Evolutionary conservation across 2,797 vertebrate genomes (phyloP).

Genomic region (Halcyon chelicuti): DNA sequence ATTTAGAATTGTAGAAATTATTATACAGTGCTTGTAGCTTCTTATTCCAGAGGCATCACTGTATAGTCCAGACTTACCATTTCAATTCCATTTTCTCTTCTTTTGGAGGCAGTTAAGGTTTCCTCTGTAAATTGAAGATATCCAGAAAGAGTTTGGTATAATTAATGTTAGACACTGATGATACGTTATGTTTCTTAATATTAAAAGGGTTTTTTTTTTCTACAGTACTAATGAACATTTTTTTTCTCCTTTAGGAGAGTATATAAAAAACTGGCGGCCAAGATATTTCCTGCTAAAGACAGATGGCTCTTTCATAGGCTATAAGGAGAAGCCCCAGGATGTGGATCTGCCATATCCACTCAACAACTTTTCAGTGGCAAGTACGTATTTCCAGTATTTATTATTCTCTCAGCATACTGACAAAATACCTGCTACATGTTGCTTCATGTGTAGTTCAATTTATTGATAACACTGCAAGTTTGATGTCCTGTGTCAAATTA

Average conservation of each 20-base stretch:
- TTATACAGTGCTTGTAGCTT: background rate
- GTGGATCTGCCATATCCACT: slow-evolving; percentile 96
- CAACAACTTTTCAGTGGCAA: slow-evolving; percentile 99
- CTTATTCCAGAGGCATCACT: background rate
- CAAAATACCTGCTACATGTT: slow-evolving; percentile 6
- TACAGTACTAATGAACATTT: slow-evolving; percentile 64
- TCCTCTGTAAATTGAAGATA: background rate
- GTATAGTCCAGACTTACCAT: background rate
- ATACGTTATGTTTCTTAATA: slow-evolving; percentile 27
- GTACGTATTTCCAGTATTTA: slow-evolving; percentile 81
- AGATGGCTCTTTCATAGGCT: slow-evolving; percentile 98
- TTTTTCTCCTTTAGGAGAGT: slow-evolving; percentile 88
- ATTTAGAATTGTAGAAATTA: background rate
- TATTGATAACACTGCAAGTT: background rate
- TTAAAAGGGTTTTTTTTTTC: background rate
- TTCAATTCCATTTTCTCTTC: background rate
- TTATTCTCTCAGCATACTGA: slow-evolving; percentile 36
- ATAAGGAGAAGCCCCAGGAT: slow-evolving; percentile 98
- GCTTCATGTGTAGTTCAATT: background rate
- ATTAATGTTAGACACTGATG: background rate
- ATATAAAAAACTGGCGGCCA: slow-evolving; percentile 99
- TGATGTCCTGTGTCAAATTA: background rate
- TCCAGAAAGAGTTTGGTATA: background rate
- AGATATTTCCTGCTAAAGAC: slow-evolving; percentile 98
- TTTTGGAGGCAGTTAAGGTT: background rate